phyloP scores from a whole-genome alignment of 2,888 invertebrate species.

The Ectropis crepuscularia region DNA sequence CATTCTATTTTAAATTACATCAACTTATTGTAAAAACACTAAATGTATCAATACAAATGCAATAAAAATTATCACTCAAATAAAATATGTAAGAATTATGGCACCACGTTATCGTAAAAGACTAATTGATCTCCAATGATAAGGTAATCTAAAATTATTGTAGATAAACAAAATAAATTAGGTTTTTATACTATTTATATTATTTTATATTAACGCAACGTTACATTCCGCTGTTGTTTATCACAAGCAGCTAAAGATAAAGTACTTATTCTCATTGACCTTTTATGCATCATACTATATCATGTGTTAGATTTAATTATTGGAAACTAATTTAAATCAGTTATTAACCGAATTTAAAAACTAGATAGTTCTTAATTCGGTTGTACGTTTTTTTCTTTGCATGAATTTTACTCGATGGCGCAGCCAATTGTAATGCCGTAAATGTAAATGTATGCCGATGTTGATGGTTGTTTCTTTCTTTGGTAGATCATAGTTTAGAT shows the following conservation, averaged over 20 bases:
- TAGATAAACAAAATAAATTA: not conserved
- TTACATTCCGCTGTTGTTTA: not conserved
- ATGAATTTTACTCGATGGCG: too few relatives aligned
- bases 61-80: too few relatives aligned
- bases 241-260: constrained; percentile 8
- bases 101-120: too few relatives aligned
- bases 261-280: constrained; percentile 3
- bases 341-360: not conserved
- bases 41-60: too few relatives aligned
- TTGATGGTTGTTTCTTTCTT: too few relatives aligned
- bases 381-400: not conserved
- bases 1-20: too few relatives aligned
- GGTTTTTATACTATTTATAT: not conserved
- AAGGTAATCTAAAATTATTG: not conserved
- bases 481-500: too few relatives aligned
- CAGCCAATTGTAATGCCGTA: too few relatives aligned
- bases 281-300: not conserved
- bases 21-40: too few relatives aligned
- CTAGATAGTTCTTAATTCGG: not conserved
- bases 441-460: too few relatives aligned
- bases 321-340: not conserved
- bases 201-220: not conserved
- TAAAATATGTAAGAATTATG: too few relatives aligned
- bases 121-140: too few relatives aligned
- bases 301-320: not conserved